Evolutionary conservation across 2,797 vertebrate species (phyloP), one percentile per base, ranked within the genome.

Genomic region (Xiphorhynchus erythropygius): DNA sequence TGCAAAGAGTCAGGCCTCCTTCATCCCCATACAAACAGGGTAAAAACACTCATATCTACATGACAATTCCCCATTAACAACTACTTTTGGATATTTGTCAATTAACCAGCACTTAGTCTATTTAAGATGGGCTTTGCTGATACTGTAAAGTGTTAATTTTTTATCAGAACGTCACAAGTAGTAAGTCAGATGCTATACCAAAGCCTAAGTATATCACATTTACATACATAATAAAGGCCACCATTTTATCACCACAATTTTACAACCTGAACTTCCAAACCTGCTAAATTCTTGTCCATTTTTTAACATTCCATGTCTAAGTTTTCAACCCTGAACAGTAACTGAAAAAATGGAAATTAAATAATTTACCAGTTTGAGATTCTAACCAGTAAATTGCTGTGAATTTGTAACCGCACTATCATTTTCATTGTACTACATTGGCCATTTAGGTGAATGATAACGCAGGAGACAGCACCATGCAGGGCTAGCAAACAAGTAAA

Each of bases 401-500:
- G 85, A 92, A 94, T 95, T 95, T 96, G 93, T 95, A 97, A 96
- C 92, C 0, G 15, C 57, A 65, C 88, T 80, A 96, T 97, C 94
- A 93, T 95, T 95, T 96, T 96, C 96, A 96, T 97, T 97, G 95
- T 94, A 94, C 95, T 95, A 92, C 91, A 93, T 57, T 95, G 96
- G 90, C 96, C 93, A 93, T 97, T 97, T 93, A 95, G 70, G 90
- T 92, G 96, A 98, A 74, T 96, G 91, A 96, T 96, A 97, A 96
- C 91, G 87, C 94, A 91, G 78, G 95, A 97, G 93, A 96, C 93
- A 96, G 96, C 93, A 97, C 94, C 95, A 95, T 85, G 95, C 94
- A 89, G 96, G 94, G 89, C 87, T 95, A 91, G 91, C 87, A 97
- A 97, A 96, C 95, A 97, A 96, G 95, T 97, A 97, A 97, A 97